These are phyloP conservation scores for Nephotettix cincticeps DNA, from an alignment of 1,140 invertebrate genomes.

Conservation along the genomic window DNA sequence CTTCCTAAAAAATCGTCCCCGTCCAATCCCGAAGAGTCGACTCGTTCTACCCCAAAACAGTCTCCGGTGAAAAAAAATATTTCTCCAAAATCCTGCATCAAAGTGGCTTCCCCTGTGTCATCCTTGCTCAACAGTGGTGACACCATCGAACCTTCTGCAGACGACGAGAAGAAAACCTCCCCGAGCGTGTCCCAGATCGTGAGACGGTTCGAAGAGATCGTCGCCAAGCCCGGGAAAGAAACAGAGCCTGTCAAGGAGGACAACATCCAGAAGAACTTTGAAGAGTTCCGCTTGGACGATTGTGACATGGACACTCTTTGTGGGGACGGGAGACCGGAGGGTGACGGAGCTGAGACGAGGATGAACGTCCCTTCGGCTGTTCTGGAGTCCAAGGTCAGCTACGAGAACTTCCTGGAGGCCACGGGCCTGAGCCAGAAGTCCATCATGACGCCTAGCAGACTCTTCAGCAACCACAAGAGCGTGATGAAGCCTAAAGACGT, in stretches of 20 bases:
- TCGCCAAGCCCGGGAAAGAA: constrained; percentile 31
- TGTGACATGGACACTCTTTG: constrained; percentile 59
- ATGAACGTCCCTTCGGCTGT: constrained; percentile 44
- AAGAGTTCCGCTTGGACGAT: constrained; percentile 76
- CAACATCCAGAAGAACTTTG: constrained; percentile 60
- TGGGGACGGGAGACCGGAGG: constrained; percentile 56
- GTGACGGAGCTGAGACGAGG: constrained; percentile 56
- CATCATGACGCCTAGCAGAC: constrained; percentile 68
- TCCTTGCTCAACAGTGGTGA: constrained; percentile 27
- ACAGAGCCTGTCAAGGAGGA: constrained; percentile 32
- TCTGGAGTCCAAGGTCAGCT: constrained; percentile 47
- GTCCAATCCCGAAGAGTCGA: background rate
- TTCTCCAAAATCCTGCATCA: constrained; percentile 31
- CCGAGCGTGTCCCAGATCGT: constrained; percentile 42
- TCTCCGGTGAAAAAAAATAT: constrained; percentile 9
- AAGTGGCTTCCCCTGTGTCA: constrained; percentile 33
- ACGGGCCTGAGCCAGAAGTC: constrained; percentile 80
- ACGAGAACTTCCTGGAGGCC: constrained; percentile 74
- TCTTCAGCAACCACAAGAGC: constrained; percentile 71
- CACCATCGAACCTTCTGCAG: constrained; percentile 2
- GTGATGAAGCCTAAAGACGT: constrained; percentile 77
- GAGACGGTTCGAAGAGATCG: constrained; percentile 40
- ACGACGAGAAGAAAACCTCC: constrained; percentile 17
- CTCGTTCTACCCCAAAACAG: background rate
- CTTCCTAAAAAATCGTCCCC: background rate